phyloP scores from a whole-genome alignment of 2,797 vertebrate species.

The Vespertilio murinus region DNA sequence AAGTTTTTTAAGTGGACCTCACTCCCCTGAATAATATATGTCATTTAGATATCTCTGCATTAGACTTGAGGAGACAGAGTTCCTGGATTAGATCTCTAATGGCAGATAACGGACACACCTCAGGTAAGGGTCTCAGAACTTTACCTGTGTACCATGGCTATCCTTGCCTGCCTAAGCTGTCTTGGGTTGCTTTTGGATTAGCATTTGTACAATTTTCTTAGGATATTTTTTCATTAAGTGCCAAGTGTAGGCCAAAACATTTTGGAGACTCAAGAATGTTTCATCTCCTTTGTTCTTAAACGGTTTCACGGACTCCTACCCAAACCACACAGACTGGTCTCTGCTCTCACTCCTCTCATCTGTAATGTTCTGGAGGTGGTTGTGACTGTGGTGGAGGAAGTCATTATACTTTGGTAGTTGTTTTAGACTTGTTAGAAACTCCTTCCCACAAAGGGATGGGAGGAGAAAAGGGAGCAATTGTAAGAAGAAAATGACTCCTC shows the following conservation, averaged over 20 bases:
- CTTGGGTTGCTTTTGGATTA: not conserved
- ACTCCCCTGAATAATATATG: not conserved
- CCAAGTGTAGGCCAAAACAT: not conserved
- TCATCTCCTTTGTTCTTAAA: not conserved
- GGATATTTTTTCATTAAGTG: not conserved
- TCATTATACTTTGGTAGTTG: not conserved
- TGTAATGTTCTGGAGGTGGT: not conserved
- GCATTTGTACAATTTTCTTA: not conserved
- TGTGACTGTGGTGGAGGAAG: not conserved
- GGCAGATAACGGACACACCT: not conserved
- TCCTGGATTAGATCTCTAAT: not conserved
- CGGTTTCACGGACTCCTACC: not conserved
- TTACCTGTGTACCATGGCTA: not conserved
- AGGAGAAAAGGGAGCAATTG: not conserved
- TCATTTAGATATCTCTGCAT: not conserved
- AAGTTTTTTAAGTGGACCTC: not conserved
- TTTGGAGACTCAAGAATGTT: not conserved
- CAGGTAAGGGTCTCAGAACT: not conserved
- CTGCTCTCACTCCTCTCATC: not conserved
- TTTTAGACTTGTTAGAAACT: not conserved
- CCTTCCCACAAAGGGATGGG: not conserved
- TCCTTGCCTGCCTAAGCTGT: not conserved
- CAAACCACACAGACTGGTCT: not conserved
- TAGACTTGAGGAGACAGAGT: not conserved
- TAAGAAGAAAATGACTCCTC: not conserved